Conservation (phyloP, 2,888 invertebrate species). For the Synanthedon vespiformis region DNA sequence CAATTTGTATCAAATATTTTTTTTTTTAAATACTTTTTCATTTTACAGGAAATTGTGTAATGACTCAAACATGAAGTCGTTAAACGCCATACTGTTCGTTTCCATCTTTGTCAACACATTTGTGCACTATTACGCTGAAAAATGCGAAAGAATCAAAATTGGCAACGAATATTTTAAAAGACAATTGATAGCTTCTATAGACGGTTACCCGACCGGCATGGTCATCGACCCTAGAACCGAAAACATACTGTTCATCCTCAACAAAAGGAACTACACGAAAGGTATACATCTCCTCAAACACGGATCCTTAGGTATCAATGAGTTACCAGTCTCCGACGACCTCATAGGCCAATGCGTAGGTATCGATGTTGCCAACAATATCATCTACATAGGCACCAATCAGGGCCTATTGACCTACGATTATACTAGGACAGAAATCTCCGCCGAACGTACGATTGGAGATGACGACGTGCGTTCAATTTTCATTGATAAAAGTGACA, state of each 20-base stretch:
- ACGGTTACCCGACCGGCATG: conserved; percentile 53
- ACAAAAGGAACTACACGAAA: conserved; percentile 57
- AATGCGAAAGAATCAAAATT: conserved; percentile 52
- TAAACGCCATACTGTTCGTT: conserved; percentile 13
- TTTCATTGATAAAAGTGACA: conserved; percentile 49
- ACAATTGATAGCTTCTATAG: conserved; percentile 49
- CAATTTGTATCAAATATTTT: no score
- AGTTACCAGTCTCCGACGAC: conserved; percentile 47
- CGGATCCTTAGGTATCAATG: conserved; percentile 50
- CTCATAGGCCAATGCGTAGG: conserved; percentile 49
- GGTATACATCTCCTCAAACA: conserved; percentile 51
- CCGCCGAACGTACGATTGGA: conserved; percentile 50
- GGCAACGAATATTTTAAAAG: conserved; percentile 50
- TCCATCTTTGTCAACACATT: conserved; percentile 13
- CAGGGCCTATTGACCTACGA: conserved; percentile 53
- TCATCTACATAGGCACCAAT: conserved; percentile 54
- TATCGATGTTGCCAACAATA: conserved; percentile 31
- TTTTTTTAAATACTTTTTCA: no score
- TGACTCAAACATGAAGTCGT: conserved; percentile 26
- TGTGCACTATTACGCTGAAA: conserved; percentile 22
- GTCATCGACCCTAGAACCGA: conserved; percentile 50
- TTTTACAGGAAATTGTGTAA: conserved; percentile 18
- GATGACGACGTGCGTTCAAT: conserved; percentile 55
- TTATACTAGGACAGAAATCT: conserved; percentile 41
- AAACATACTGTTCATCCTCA: conserved; percentile 52